These are phyloP conservation scores for Minunthozetes semirufus DNA, from an alignment of 2,888 invertebrate genomes.

Conservation along the genomic window DNA sequence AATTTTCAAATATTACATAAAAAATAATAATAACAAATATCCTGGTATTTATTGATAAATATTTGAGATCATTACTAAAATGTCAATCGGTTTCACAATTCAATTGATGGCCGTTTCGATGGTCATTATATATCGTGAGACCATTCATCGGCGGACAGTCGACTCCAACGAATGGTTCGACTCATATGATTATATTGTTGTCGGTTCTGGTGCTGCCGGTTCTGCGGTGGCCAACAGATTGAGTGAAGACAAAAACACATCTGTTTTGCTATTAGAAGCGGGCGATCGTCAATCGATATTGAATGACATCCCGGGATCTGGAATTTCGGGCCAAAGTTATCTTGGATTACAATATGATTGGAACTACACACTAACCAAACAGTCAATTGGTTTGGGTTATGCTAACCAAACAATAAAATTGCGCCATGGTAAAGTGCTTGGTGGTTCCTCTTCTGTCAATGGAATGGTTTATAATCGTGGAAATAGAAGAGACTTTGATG, in stretches of 20 bases:
- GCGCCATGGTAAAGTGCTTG: constrained; percentile 82
- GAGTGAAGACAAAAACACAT: background rate
- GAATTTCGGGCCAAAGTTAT: background rate
- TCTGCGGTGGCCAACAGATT: background rate
- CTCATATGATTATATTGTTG: background rate
- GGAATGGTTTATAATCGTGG: constrained; percentile 86
- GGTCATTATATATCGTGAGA: background rate
- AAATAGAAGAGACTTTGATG: constrained; percentile 73
- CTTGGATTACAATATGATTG: background rate
- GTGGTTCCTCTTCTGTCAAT: constrained; percentile 78
- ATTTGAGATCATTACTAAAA: background rate
- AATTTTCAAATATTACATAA: no score
- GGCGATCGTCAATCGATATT: background rate
- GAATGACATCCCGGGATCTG: background rate
- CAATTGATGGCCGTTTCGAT: background rate
- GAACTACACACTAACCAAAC: background rate
- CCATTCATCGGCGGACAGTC: background rate
- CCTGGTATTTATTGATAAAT: background rate
- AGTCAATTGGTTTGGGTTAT: constrained; percentile 31
- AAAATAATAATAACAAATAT: no score
- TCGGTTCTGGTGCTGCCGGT: background rate
- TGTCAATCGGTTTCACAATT: background rate
- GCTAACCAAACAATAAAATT: background rate
- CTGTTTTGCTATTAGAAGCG: background rate
- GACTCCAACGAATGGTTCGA: background rate